A percentile compares a stretch with the other conserved stretches of the same genome.
These are phyloP conservation scores for Raphicerus campestris DNA, from an alignment of 2,113 vertebrate genomes.

Conservation along the genomic window DNA sequence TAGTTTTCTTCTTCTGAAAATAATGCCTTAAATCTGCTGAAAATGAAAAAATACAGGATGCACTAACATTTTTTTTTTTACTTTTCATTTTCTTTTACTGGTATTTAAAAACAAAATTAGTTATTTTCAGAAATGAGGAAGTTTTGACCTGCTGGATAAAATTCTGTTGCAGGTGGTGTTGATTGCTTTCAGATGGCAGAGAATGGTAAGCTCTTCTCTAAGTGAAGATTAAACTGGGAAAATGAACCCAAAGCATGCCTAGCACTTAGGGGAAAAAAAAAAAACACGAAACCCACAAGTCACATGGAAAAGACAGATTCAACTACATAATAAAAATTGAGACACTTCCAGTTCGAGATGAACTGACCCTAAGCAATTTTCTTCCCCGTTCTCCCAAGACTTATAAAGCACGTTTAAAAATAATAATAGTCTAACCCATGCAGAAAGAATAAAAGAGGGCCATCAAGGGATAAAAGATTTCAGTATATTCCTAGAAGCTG, in stretches of 20 bases:
- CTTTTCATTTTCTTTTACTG: not conserved
- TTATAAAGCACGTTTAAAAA: not conserved
- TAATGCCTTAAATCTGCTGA: not conserved
- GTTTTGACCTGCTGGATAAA: not conserved
- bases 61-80: not conserved
- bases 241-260: not conserved
- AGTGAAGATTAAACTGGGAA: not conserved
- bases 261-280: not conserved
- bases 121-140: constrained; percentile 50
- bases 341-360: not conserved
- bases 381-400: not conserved
- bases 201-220: not conserved
- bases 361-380: not conserved
- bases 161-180: not conserved
- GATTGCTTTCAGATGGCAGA: not conserved
- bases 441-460: not conserved
- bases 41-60: not conserved
- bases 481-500: not conserved
- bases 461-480: not conserved
- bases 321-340: not conserved
- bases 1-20: not conserved
- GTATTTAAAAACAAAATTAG: not conserved
- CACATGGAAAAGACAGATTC: not conserved
- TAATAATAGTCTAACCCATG: not conserved
- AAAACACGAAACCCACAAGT: not conserved